Evolutionary conservation across 2,113 vertebrate species (phyloP), one percentile per base, ranked within the genome.

Genomic region (Leptosomus discolor): DNA sequence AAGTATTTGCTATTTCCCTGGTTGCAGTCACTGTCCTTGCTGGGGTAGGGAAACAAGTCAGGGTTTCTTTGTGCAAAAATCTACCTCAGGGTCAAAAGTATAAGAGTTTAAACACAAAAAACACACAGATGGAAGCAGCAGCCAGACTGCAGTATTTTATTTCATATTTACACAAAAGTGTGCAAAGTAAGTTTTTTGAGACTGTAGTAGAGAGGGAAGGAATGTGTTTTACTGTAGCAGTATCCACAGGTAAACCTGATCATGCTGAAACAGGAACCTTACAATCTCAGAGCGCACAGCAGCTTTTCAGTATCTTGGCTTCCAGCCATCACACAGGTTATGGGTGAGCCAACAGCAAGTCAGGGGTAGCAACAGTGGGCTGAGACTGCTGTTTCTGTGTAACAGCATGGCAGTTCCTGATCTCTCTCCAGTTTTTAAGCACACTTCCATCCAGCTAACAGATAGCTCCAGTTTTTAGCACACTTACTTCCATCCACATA

Each of bases 281-380:
- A 46, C 14, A 32, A 22, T 48, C 76, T 3, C 32, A 24, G 26
- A 77, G 43, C n/a, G 13, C 9, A 3, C 0, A 1, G 48, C 46
- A 78, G 27, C 41, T 43, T 27, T 37, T 63, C 15, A 19, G 3
- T 11, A 19, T 7, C 20, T 63, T 22, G 6, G 63, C 15, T 45
- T 50, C 58, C 23, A 23, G 11, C 9, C 14, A 8, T 0, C 5
- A 7, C 19, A 4, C 29, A 8, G 2, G 2, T 11, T 46, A 6
- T 1, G 34, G 16, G 19, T 13, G 21, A 71, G 51, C 36, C 23
- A 34, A 51, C 11, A 58, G 36, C 84, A 91, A 45, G 7, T 3
- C 0, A n/a, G 0, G 5, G 30, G 29, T 12, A 36, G 36, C 5
- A 12, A 6, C 0, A 39, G 6, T 22, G 77, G 22, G 8, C 61